phyloP scores from a whole-genome alignment of 2,888 invertebrate genomes.

The Eristalis tenax region DNA sequence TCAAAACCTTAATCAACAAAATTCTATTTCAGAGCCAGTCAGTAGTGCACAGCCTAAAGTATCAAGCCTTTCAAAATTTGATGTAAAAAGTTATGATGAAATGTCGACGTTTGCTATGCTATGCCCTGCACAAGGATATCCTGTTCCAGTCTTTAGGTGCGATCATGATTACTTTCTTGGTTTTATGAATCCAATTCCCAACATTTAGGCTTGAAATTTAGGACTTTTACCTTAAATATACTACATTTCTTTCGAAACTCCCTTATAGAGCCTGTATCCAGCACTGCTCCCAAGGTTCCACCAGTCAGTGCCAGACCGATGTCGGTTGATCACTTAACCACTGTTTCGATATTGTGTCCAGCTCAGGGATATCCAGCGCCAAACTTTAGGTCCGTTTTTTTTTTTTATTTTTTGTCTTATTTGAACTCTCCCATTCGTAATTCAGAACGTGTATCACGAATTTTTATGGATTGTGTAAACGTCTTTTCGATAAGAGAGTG shows the following conservation, averaged over 20 bases:
- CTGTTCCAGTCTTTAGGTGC: conserved; percentile 83
- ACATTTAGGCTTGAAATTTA: conserved; percentile 14
- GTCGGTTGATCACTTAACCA: conserved; percentile 80
- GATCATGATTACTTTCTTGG: conserved; percentile 73
- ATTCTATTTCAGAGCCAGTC: conserved; percentile 84
- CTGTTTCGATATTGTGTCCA: conserved; percentile 87
- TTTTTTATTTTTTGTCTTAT: background rate
- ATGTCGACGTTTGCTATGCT: conserved; percentile 76
- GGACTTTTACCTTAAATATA: background rate
- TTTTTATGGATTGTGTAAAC: too few relatives aligned
- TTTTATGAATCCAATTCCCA: conserved; percentile 2
- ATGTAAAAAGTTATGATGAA: conserved; percentile 76
- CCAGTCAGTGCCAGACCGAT: conserved; percentile 81
- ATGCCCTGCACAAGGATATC: conserved; percentile 83
- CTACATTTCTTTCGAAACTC: background rate
- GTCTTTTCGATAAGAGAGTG: too few relatives aligned
- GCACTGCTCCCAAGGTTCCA: conserved; percentile 83
- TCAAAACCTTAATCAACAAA: background rate
- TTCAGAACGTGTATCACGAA: too few relatives aligned
- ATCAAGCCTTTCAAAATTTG: conserved; percentile 82
- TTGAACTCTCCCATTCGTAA: background rate
- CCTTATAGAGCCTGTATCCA: conserved; percentile 83
- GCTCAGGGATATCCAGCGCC: conserved; percentile 90
- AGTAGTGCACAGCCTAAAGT: conserved; percentile 88
- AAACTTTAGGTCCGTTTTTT: conserved; percentile 84